These are phyloP conservation scores for Ranitomeya variabilis DNA, from an alignment of 2,113 vertebrate species.

Conservation along the genomic window DNA sequence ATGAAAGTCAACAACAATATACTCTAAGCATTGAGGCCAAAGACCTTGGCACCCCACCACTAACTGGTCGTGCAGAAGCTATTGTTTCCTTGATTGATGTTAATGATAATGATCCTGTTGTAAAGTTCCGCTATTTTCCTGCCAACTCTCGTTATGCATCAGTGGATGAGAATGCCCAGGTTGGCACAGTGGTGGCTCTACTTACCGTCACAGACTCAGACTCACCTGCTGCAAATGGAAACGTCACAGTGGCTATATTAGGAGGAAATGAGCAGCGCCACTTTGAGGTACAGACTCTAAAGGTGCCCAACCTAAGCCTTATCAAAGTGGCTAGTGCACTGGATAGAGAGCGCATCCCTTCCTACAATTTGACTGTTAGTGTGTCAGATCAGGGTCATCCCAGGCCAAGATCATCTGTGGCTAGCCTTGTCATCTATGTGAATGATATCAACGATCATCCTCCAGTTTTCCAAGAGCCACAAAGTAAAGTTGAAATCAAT, in stretches of 20 bases:
- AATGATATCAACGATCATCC: constrained; percentile 98
- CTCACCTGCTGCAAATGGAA: constrained; percentile 89
- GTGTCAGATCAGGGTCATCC: constrained; percentile 88
- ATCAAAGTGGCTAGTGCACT: constrained; percentile 94
- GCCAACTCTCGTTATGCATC: constrained; percentile 94
- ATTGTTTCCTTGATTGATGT: constrained; percentile 89
- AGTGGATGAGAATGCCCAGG: constrained; percentile 92
- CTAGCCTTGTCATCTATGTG: constrained; percentile 94
- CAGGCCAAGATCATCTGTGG: constrained; percentile 85
- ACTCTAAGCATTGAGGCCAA: constrained; percentile 88
- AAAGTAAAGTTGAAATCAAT: constrained; percentile 88
- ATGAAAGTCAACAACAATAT: constrained; percentile 85
- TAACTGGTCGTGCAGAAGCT: constrained; percentile 89
- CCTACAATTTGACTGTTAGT: constrained; percentile 95
- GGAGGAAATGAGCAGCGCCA: constrained; percentile 95
- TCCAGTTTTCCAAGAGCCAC: constrained; percentile 84
- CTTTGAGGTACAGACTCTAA: constrained; percentile 95
- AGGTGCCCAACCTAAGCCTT: constrained; percentile 93
- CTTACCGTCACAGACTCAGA: constrained; percentile 94
- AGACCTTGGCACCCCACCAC: constrained; percentile 84
- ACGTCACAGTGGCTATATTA: constrained; percentile 93
- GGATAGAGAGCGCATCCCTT: constrained; percentile 92
- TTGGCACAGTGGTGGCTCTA: constrained; percentile 92
- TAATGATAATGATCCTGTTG: constrained; percentile 94
- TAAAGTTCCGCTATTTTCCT: constrained; percentile 91